Conservation (phyloP, 2,797 vertebrate genomes). For the Helarctos malayanus region DNA sequence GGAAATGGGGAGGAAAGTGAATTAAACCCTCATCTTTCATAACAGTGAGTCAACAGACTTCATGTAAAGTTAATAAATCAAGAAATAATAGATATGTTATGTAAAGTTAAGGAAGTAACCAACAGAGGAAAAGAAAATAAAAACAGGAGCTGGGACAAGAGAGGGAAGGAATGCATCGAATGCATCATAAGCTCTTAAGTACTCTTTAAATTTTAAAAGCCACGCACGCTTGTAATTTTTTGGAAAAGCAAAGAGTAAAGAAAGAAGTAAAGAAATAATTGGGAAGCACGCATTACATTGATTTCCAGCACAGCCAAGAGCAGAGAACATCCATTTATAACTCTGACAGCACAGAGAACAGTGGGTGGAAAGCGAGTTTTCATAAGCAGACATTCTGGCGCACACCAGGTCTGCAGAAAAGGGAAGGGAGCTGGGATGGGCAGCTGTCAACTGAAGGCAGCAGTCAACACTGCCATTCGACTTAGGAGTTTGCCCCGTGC, state of each 20-base stretch:
- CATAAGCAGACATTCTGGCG: background rate
- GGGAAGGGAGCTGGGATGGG: background rate
- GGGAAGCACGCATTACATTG: conserved; percentile 51
- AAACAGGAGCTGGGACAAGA: background rate
- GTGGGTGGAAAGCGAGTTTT: background rate
- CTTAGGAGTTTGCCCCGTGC: background rate
- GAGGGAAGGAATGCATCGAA: background rate
- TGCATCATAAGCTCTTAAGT: background rate
- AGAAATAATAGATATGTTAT: conserved; percentile 47
- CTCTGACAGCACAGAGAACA: background rate
- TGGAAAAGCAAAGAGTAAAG: background rate
- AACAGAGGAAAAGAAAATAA: conserved; percentile 40
- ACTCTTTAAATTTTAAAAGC: conserved; percentile 56
- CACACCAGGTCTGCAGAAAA: background rate
- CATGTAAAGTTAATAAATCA: conserved; percentile 60
- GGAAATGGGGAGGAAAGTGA: conserved; percentile 14
- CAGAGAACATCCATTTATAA: conserved; percentile 58
- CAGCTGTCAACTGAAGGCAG: background rate
- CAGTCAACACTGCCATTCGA: background rate
- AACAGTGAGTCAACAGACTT: background rate
- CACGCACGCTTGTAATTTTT: background rate
- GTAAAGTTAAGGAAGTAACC: conserved; percentile 51
- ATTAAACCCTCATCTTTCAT: conserved; percentile 46
- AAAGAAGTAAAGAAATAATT: conserved; percentile 65
- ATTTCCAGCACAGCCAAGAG: conserved; percentile 53